Conservation (phyloP, 2,888 invertebrate genomes). For the Cryptophagus acutangulus region DNA sequence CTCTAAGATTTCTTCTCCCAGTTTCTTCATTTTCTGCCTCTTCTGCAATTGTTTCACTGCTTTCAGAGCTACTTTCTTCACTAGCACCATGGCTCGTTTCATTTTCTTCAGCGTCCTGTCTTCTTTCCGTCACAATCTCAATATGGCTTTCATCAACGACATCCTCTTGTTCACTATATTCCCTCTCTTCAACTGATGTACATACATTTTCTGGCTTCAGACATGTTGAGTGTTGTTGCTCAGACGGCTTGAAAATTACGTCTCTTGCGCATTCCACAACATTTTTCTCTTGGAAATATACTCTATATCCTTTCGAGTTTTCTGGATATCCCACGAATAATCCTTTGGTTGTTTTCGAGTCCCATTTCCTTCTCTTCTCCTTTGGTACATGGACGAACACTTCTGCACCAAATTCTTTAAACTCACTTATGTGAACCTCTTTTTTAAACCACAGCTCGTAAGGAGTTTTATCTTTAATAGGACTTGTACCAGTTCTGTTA, state of each 20-base stretch:
- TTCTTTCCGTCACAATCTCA: neutral
- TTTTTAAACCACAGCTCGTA: constrained; percentile 15
- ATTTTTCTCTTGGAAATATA: constrained; percentile 14
- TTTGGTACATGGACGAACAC: constrained; percentile 15
- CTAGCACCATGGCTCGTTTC: no score
- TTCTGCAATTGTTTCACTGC: neutral
- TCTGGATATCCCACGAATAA: constrained; percentile 19
- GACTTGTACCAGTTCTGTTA: constrained; percentile 20
- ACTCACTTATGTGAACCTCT: constrained; percentile 9
- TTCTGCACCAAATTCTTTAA: constrained; percentile 13
- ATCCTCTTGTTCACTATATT: constrained; percentile 1
- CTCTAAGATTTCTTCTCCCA: neutral
- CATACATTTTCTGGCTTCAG: no score
- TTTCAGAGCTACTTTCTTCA: constrained; percentile 1
- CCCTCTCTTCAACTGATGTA: no score
- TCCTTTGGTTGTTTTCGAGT: constrained; percentile 13
- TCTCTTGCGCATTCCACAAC: constrained; percentile 12
- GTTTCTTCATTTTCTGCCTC: neutral
- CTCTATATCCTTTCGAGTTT: constrained; percentile 19
- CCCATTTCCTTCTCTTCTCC: constrained; percentile 15
- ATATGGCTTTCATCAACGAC: neutral
- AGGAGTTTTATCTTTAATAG: constrained; percentile 10
- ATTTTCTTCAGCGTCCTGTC: no score
- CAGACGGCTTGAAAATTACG: constrained; percentile 16
- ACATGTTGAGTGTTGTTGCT: no score